Conservation (phyloP, 2,797 vertebrate species). For the Hemitrygon akajei region DNA sequence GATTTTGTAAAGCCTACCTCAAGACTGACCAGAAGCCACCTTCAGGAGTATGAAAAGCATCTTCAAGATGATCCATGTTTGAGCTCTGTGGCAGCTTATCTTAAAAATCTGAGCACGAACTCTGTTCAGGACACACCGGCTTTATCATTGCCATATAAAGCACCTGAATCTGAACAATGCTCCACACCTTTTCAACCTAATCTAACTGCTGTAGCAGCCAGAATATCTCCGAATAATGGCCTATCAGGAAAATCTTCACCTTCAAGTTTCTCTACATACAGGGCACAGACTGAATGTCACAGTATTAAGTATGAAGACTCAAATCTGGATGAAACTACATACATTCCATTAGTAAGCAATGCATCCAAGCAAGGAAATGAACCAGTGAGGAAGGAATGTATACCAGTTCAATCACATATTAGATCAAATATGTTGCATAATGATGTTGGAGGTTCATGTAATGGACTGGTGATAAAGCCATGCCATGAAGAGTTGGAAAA, state of each 20-base stretch:
- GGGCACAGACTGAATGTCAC: conserved; percentile 47
- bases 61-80: conserved; percentile 50
- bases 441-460: neutral
- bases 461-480: neutral
- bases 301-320: conserved; percentile 47
- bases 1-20: conserved; percentile 49
- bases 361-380: conserved; percentile 45
- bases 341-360: conserved; percentile 60
- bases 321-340: conserved; percentile 58
- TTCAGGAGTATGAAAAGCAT: conserved; percentile 63
- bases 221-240: conserved; percentile 38
- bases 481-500: neutral
- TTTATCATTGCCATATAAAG: neutral
- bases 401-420: conserved; percentile 40
- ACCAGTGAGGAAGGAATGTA: conserved; percentile 38
- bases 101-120: conserved; percentile 59
- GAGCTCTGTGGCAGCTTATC: conserved; percentile 62
- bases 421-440: conserved; percentile 33
- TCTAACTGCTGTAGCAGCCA: conserved; percentile 40
- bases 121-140: neutral
- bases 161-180: neutral
- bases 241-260: conserved; percentile 34
- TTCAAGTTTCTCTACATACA: conserved; percentile 42
- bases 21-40: conserved; percentile 57
- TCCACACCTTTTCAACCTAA: neutral